Base-by-base conservation (phyloP, 2,888 invertebrate genomes). In the Pollenia angustigena region DNA sequence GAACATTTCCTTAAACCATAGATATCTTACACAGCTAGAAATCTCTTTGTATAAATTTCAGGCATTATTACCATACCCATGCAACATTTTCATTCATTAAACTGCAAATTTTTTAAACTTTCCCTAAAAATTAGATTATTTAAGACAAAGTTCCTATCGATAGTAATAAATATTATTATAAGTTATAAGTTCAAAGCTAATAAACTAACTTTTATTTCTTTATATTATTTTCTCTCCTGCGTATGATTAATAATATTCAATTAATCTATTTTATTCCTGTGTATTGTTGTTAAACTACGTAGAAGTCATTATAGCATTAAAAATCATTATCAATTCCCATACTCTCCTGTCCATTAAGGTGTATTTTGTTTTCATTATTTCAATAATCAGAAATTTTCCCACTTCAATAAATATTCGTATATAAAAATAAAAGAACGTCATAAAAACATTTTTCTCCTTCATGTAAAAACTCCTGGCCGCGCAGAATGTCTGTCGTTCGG, bases 221-320 rank as follows among this genome's bases (percentile, higher is more conserved):
- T 52, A 52, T 1, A 10, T 23, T 6, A 32, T 6, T 32, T 32
- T 32, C 46, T 14, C 16, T 2, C 4, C 48, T 18, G 44, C 60
- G 78, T 74, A 79, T 79, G 46, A 83, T 72, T 72, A 71, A 83
- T 83, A 78, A 32, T 32, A 32, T 32, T 32, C 6, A 32, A 6
- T 6, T 32, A 32, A 32, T 78, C 32, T 58, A 66, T 83, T 71
- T 54, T 46, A 44, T 50, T 56, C 60, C 12, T 14, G 71, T 81
- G 81, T 81, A 81, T 78, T 58, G 78, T 48, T 68, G 40, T 76
- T 81, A 60, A 60, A 60, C 69, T 32, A 44, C 40, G 54, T 46
- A 18, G 60, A 71, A 71, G 50, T 76, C 52, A 66, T 23, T 32
- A 44, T 32, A 62, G 50, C 66, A 56, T 78, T 6, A 72, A 50